A percentile compares a stretch with the other conserved stretches of the same genome.
Conservation (phyloP, 2,797 vertebrate genomes). For the Luscinia megarhynchos region DNA sequence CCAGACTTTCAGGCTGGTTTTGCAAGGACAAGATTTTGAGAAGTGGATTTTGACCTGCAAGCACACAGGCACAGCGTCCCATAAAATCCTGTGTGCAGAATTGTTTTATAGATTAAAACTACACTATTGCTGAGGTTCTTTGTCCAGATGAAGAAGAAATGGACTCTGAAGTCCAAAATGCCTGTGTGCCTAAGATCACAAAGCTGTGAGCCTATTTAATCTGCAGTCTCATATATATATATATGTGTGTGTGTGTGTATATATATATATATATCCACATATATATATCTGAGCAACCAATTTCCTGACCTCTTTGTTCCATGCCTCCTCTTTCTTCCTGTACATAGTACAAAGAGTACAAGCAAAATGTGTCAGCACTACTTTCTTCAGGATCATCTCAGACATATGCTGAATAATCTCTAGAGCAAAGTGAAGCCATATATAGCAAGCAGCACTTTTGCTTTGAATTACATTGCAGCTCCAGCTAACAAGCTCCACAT, state of each 20-base stretch:
- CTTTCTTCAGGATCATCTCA: conserved; percentile 19
- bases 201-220: not conserved
- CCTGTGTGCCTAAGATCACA: not conserved
- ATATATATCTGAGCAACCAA: not conserved
- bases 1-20: not conserved
- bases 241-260: too few relatives aligned
- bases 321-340: not conserved
- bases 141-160: not conserved
- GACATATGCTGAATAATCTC: conserved; percentile 16
- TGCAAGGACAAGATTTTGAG: not conserved
- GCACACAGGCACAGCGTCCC: fast-evolving
- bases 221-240: not conserved
- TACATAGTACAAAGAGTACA: not conserved
- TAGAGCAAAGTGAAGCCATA: not conserved
- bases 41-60: not conserved
- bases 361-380: conserved; percentile 25
- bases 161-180: not conserved
- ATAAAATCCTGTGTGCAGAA: not conserved
- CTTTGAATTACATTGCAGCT: not conserved
- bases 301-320: conserved; percentile 24
- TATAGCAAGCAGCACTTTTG: not conserved
- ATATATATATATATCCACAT: too few relatives aligned
- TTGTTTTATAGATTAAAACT: not conserved
- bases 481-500: not conserved
- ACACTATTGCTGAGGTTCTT: not conserved